phyloP scores from a whole-genome alignment of 2,888 invertebrate genomes.

The Syritta pipiens region DNA sequence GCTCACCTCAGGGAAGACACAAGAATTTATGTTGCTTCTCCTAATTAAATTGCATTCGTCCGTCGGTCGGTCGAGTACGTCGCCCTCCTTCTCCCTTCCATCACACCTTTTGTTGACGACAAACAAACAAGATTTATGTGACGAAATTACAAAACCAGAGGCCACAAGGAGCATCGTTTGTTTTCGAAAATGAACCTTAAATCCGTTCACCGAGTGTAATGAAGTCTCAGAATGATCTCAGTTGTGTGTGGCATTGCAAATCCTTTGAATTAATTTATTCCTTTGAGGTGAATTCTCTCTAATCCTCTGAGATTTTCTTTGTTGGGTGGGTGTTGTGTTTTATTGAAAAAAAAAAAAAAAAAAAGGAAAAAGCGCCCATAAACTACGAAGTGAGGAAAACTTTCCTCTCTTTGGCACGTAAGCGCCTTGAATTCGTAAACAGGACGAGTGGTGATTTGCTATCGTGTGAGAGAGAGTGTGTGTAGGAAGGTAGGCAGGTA shows the following conservation, averaged over 20 bases:
- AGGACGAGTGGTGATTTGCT: too few species aligned
- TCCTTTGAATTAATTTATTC: constrained; percentile 48
- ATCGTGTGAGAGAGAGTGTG: neutral
- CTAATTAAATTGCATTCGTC: constrained; percentile 21
- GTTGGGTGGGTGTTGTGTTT: neutral
- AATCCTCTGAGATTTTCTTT: constrained; percentile 9
- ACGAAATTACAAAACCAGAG: constrained; percentile 19
- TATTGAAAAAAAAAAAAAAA: constrained; percentile 5
- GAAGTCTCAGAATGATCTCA: neutral
- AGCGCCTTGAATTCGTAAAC: constrained; percentile 43
- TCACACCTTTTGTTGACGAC: neutral
- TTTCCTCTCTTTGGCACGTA: neutral
- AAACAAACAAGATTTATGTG: constrained; percentile 23
- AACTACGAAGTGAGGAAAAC: neutral
- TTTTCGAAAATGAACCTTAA: too few species aligned
- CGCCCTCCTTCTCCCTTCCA: neutral
- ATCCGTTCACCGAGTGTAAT: neutral
- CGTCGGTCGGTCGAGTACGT: neutral
- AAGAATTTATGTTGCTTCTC: neutral
- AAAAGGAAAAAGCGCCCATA: neutral
- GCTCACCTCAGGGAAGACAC: too few species aligned
- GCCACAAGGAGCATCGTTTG: too few species aligned
- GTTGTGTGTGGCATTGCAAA: constrained; percentile 4
- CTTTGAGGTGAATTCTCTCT: constrained; percentile 27
- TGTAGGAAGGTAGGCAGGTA: neutral